Percentiles rank a stretch among this genome's conserved stretches.
Evolutionary conservation across 2,888 invertebrate genomes (phyloP).

Genomic region (Diaphora mendica): DNA sequence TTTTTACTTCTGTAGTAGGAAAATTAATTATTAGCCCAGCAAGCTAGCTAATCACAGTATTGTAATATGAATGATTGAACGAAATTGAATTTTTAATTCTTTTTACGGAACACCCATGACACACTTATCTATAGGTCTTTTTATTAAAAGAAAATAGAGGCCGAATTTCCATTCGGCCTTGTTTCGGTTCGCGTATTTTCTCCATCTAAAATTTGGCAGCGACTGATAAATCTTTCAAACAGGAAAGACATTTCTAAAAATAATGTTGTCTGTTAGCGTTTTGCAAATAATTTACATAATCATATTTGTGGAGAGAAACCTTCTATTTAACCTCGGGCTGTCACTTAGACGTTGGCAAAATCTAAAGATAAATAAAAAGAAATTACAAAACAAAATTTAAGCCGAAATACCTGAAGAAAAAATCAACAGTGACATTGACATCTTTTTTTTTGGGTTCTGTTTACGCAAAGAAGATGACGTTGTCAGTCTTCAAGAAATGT

Average conservation of each 20-base stretch:
- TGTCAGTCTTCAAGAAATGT: background rate
- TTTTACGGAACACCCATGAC: too few relatives aligned
- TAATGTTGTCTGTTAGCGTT: background rate
- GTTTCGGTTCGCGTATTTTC: background rate
- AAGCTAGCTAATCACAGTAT: background rate
- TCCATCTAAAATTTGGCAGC: background rate
- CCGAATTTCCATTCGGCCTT: background rate
- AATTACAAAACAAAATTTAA: background rate
- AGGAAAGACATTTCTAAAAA: background rate
- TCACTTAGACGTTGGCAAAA: background rate
- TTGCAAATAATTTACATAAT: background rate
- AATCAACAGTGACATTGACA: background rate
- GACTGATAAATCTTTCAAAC: background rate
- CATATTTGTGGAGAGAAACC: background rate
- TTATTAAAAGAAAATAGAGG: background rate
- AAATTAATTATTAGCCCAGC: background rate
- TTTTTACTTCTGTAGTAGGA: background rate
- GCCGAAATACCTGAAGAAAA: background rate
- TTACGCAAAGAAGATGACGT: background rate
- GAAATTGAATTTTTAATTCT: too few relatives aligned
- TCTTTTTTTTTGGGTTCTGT: background rate
- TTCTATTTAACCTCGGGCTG: background rate
- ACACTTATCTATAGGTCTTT: too few relatives aligned
- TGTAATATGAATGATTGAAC: background rate
- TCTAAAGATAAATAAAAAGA: background rate